phyloP scores from a whole-genome alignment of 2,113 vertebrate genomes.

The Labrus mixtus region DNA sequence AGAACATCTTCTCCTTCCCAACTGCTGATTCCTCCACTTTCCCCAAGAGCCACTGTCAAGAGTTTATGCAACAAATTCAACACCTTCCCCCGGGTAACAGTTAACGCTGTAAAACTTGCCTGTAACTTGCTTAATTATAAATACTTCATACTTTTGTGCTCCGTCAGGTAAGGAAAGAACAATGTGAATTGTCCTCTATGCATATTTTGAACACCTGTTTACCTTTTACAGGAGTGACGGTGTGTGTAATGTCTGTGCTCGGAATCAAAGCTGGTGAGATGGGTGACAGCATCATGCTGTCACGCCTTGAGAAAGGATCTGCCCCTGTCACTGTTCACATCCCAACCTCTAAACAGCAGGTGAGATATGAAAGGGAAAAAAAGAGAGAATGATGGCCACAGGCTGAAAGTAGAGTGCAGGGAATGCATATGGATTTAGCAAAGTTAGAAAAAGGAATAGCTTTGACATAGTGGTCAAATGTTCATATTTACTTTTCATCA shows the following conservation, averaged over 20 bases:
- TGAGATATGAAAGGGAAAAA: conserved; percentile 61
- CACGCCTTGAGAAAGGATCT: conserved; percentile 84
- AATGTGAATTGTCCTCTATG: neutral
- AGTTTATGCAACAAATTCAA: conserved; percentile 82
- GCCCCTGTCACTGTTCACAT: conserved; percentile 87
- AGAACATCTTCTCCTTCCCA: conserved; percentile 87
- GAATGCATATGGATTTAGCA: neutral
- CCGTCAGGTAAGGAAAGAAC: no score
- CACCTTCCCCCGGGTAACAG: conserved; percentile 86
- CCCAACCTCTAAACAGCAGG: conserved; percentile 81
- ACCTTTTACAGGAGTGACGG: conserved; percentile 82
- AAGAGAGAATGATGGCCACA: neutral
- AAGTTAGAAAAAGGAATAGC: neutral
- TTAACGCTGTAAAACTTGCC: neutral
- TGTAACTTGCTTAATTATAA: no score
- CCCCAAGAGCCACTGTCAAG: conserved; percentile 70
- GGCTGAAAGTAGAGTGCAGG: neutral
- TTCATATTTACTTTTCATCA: neutral
- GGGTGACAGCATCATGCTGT: conserved; percentile 86
- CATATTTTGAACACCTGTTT: neutral
- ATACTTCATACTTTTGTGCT: no score
- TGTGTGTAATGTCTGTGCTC: conserved; percentile 87
- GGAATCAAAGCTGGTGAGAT: conserved; percentile 77
- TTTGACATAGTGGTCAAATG: neutral
- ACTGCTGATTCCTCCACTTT: conserved; percentile 61